Percentiles rank a stretch among this genome's conserved stretches.
phyloP scores from a whole-genome alignment of 2,797 vertebrate genomes.

The Halcyon smyrnensis region DNA sequence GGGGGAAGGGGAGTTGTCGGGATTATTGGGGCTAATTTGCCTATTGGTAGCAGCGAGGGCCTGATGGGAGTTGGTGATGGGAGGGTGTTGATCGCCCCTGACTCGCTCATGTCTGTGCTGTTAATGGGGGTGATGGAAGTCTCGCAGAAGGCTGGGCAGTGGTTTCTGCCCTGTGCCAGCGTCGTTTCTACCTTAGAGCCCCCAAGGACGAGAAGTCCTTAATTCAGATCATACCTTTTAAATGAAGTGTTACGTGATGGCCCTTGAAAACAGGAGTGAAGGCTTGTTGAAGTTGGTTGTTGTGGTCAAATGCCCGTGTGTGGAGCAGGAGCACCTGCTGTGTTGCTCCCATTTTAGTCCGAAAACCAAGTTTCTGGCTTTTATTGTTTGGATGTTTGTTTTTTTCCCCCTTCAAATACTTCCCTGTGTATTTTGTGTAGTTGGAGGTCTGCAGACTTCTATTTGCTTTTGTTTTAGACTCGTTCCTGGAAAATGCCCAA shows the following conservation, averaged over 20 bases:
- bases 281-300: background rate
- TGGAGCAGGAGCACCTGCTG: background rate
- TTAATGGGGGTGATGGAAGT: background rate
- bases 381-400: background rate
- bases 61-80: background rate
- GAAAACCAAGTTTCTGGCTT: background rate
- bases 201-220: background rate
- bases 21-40: background rate
- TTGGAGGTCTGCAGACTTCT: background rate
- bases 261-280: background rate
- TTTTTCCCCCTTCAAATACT: background rate
- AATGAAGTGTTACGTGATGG: background rate
- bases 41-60: background rate
- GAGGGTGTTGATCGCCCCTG: background rate
- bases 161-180: background rate
- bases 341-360: background rate
- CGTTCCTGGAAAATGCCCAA: background rate
- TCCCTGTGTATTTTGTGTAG: background rate
- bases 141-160: background rate
- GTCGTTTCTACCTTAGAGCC: background rate
- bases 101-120: background rate
- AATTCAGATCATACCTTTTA: rapidly evolving
- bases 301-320: rapidly evolving
- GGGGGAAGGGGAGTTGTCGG: background rate
- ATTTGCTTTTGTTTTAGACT: background rate